Conservation (phyloP, 2,113 vertebrate genomes). For the Atherinomorus stipes region DNA sequence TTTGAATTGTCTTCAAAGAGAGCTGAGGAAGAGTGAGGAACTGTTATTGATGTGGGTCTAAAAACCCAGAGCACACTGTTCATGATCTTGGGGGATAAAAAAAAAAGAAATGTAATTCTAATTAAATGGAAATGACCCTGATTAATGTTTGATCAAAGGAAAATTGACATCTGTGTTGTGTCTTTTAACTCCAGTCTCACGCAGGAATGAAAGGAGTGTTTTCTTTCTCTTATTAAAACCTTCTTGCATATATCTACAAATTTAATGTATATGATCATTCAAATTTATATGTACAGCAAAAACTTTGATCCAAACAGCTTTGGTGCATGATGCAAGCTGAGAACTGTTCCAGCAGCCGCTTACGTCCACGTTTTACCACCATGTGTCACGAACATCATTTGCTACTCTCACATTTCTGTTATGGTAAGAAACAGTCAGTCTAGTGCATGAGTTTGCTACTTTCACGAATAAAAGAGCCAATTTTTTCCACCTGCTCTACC, state of each 20-base stretch:
- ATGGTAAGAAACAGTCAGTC: not conserved
- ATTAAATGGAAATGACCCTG: not conserved
- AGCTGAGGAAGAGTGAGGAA: not conserved
- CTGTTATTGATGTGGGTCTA: not conserved
- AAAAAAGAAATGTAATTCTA: not conserved
- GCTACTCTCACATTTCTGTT: no score
- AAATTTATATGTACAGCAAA: not conserved
- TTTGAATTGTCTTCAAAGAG: not conserved
- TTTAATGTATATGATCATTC: no score
- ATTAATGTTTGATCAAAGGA: not conserved
- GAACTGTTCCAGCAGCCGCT: not conserved
- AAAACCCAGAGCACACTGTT: constrained; percentile 2
- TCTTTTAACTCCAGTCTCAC: no score
- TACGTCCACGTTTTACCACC: not conserved
- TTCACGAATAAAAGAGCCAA: no score
- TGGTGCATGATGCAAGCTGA: not conserved
- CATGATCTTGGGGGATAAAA: not conserved
- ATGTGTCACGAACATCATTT: not conserved
- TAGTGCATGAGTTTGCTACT: no score
- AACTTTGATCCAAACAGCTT: not conserved
- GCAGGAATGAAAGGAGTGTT: no score
- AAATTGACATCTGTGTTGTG: no score
- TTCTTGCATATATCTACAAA: no score
- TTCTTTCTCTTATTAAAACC: no score
- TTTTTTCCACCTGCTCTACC: no score